These are phyloP conservation scores for Drosophila ustulata DNA, from an alignment of 2,888 invertebrate genomes.

Conservation along the genomic window DNA sequence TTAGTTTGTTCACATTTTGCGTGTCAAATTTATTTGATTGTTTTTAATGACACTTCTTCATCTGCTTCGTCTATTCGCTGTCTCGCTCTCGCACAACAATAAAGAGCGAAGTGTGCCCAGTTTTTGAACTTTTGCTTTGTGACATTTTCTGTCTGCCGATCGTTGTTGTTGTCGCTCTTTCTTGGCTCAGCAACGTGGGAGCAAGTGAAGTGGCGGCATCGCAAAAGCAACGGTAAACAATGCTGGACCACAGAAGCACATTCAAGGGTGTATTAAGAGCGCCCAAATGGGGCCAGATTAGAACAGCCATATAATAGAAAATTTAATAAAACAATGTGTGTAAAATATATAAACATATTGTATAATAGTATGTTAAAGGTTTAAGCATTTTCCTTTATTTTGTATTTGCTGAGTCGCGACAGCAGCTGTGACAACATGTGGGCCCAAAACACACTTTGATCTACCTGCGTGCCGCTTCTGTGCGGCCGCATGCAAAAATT, in stretches of 20 bases:
- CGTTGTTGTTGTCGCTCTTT: constrained; percentile 27
- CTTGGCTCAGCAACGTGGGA: constrained; percentile 41
- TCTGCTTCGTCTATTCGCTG: constrained; percentile 34
- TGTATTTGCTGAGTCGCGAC: background rate
- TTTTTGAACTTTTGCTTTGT: constrained; percentile 57
- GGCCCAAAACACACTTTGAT: background rate
- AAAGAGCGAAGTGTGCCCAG: constrained; percentile 52
- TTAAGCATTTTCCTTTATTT: background rate
- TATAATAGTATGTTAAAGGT: too few species aligned
- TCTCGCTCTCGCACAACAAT: constrained; percentile 7
- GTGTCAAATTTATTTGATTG: constrained; percentile 57
- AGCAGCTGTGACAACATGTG: background rate
- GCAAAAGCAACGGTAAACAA: constrained; percentile 51
- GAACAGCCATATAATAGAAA: too few species aligned
- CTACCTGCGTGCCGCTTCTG: constrained; percentile 55
- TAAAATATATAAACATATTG: too few species aligned
- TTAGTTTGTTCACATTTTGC: constrained; percentile 65
- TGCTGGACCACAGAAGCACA: constrained; percentile 32
- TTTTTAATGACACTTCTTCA: constrained; percentile 42
- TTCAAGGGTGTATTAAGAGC: constrained; percentile 10
- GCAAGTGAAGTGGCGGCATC: constrained; percentile 36
- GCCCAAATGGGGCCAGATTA: background rate
- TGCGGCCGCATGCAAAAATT: constrained; percentile 46
- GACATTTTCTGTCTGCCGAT: constrained; percentile 54
- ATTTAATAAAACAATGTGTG: too few species aligned